phyloP scores from a whole-genome alignment of 2,888 invertebrate species.

The Megamerina dolium region DNA sequence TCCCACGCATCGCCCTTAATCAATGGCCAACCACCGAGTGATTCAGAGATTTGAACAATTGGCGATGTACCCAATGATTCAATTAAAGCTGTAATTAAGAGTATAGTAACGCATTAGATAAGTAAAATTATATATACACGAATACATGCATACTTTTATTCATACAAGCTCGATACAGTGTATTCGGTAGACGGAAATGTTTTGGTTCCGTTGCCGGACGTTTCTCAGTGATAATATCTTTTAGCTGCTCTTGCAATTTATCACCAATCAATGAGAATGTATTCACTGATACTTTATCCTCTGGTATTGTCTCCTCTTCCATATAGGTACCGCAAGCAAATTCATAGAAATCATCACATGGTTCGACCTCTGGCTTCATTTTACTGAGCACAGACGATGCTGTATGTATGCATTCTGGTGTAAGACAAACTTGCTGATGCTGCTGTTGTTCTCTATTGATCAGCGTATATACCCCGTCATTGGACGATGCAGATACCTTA shows the following conservation, averaged over 20 bases:
- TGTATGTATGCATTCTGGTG: constrained; percentile 71
- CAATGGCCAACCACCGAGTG: constrained; percentile 94
- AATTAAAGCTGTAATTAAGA: constrained; percentile 60
- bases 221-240: constrained; percentile 45
- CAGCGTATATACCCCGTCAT: constrained; percentile 24
- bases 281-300: constrained; percentile 54
- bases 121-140: not conserved
- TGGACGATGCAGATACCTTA: not conserved
- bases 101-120: too few relatives aligned
- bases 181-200: constrained; percentile 48
- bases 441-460: constrained; percentile 13
- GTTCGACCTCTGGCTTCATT: constrained; percentile 62
- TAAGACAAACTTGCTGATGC: constrained; percentile 57
- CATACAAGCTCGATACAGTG: constrained; percentile 50
- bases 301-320: constrained; percentile 63
- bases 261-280: constrained; percentile 50
- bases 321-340: constrained; percentile 70
- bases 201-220: constrained; percentile 41
- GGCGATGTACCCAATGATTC: constrained; percentile 73
- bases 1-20: constrained; percentile 72
- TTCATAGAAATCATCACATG: constrained; percentile 72
- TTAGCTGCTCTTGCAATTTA: constrained; percentile 49
- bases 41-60: constrained; percentile 62
- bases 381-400: constrained; percentile 62
- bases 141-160: constrained; percentile 44